Evolutionary conservation across 2,113 vertebrate species (phyloP).

Genomic region (Eolophus roseicapilla): DNA sequence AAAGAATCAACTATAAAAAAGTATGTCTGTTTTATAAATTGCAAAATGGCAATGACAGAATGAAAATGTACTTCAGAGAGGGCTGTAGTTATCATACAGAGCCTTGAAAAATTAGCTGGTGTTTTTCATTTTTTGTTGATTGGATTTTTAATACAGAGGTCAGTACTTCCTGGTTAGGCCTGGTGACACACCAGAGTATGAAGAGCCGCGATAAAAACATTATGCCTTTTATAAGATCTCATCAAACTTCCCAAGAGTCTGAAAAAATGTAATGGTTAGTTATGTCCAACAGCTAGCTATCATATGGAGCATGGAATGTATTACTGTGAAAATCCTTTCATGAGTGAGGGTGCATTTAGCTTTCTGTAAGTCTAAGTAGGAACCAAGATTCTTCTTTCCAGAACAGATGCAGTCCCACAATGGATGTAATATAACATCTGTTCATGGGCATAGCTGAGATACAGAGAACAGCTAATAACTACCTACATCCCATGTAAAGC

Average conservation of each 20-base stretch:
- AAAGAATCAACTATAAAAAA: not conserved
- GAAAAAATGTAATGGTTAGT: not conserved
- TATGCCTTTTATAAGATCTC: not conserved
- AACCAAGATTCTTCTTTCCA: not conserved
- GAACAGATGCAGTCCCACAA: not conserved
- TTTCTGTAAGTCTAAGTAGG: not conserved
- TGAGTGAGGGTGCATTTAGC: not conserved
- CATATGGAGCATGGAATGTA: not conserved
- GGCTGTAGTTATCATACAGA: not conserved
- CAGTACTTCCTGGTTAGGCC: not conserved
- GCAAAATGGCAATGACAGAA: not conserved
- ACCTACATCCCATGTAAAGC: not conserved
- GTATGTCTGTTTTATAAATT: not conserved
- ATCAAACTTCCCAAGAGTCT: not conserved
- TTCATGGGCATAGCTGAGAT: not conserved
- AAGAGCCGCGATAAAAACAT: not conserved
- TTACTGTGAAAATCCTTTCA: not conserved
- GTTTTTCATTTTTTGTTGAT: not conserved
- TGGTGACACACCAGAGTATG: not conserved
- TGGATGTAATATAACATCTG: not conserved
- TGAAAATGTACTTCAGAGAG: not conserved
- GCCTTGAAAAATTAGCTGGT: not conserved
- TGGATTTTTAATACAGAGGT: not conserved
- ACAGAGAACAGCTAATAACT: not conserved
- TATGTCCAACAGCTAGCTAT: not conserved